Base-by-base conservation (phyloP, 2,888 invertebrate genomes). In the Biston betularia region DNA sequence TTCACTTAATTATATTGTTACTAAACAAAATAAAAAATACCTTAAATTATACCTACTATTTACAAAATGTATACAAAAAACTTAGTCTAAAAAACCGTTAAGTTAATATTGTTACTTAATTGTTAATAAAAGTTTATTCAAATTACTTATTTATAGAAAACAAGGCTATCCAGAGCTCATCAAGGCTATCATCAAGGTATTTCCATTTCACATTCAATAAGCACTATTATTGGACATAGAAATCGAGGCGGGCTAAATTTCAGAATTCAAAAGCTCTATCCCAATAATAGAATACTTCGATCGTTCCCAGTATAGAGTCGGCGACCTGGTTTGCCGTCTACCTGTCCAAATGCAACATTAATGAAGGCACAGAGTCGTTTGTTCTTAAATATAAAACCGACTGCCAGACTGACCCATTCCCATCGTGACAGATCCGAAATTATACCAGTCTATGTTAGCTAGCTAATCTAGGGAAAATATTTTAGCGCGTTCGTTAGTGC, bases 201-300 rank as follows among this genome's bases (percentile, higher is more conserved):
- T 9, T 35, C 14, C 11, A n/a, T 50, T 50, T 50, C 55, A 63
- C 42, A 56, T 55, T 42, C 33, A 52, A 61, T 46, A 34, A 42
- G 42, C 24, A 24, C 34, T 64, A 58, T 63, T 63, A 42, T 42
- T 53, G 10, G 59, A 45, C 15, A 3, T 34, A 38, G 42, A 1
- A 46, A 50, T 53, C 35, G 14, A 83, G 82, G 80, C 84, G 81
- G 79, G 5, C 81, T 82, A 83, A 85, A 87, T 55, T 63, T 59
- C 50, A 50, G 67, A 85, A 86, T 81, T 80, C 78, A 85, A 83
- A 88, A 86, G 40, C 86, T 85, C 84, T 86, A 83, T 83, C 82
- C 88, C 90, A 89, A 89, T 88, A 92, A 92, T 92, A 92, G 91
- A 82, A 74, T 75, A 84, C 80, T 91, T 90, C 90, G 90, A 93